Base-by-base conservation (phyloP, 2,113 vertebrate genomes). In the Bubo blakistoni region DNA sequence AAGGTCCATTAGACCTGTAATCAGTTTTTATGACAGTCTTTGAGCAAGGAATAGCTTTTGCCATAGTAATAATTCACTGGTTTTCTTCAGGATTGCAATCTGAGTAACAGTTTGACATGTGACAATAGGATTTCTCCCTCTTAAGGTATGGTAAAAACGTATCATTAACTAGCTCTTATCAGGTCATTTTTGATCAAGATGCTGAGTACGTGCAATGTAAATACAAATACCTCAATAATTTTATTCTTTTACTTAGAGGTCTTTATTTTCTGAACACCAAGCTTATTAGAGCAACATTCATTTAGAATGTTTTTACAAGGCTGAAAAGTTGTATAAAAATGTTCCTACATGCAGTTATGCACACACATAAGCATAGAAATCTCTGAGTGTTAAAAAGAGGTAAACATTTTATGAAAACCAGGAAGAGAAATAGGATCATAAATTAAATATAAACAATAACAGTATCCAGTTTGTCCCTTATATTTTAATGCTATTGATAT, bases 401-500 rank as follows among this genome's bases (percentile, higher is more conserved):
- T 34, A 54, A 88, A 81, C 30, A 16, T 58, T 79, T 92, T 69
- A 70, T 52, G 29, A 77, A 90, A 65, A 40, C 27, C 12, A 62
- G 55, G 36, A 85, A 61, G 42, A 67, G 10, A 52, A 87, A 66
- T 30, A 54, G 36, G 24, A 86, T 40, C 67, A 27, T 46, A 4
- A 76, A 32, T 87, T 91, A 86, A 93, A 91, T 76, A 72, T 61
- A 88, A 95, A 71, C 16, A 71, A 49, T 42, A 79, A 81, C 16
- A 61, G 1, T 62, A 42, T 40, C 73, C 19, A 10, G 7, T 78
- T 80, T 91, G 70, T 27, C 30, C 20, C 24, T 79, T 94, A 62
- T 78, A 90, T 96, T 96, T 96, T 78, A 86, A 80, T 92, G 63
- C 36, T 89, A 62, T 59, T 87, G n/a, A 49, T 95, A 82, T 36